phyloP scores from a whole-genome alignment of 2,797 vertebrate genomes.

The Streptopelia turtur region DNA sequence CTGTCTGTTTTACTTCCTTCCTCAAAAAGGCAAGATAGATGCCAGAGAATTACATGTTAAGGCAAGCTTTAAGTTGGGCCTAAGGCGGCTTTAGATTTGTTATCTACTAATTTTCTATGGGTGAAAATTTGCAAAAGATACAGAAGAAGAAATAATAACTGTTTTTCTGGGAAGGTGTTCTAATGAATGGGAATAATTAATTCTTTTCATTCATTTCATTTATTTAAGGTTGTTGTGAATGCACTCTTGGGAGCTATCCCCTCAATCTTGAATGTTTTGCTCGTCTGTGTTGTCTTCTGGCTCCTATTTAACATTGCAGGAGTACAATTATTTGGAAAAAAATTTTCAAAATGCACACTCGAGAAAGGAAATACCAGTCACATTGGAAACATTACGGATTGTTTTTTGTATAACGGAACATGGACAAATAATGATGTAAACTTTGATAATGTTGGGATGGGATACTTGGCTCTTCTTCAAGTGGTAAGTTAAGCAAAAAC shows the following conservation, averaged over 20 bases:
- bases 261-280: constrained; percentile 79
- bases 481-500: constrained; percentile 71
- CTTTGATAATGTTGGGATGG: constrained; percentile 77
- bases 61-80: neutral
- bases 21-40: neutral
- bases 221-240: constrained; percentile 78
- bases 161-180: neutral
- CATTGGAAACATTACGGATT: neutral
- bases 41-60: neutral
- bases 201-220: neutral
- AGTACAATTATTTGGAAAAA: constrained; percentile 70
- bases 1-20: neutral
- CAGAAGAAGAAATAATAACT: neutral
- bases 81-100: neutral
- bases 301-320: constrained; percentile 80
- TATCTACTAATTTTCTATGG: neutral
- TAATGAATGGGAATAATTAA: neutral
- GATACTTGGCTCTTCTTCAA: constrained; percentile 79
- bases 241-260: constrained; percentile 78
- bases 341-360: constrained; percentile 61
- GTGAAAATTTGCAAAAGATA: neutral
- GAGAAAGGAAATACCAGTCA: rapidly evolving
- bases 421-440: constrained; percentile 68
- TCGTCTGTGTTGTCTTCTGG: constrained; percentile 82
- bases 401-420: rapidly evolving